phyloP scores from a whole-genome alignment of 2,113 vertebrate genomes.

The Saguinus imperator region DNA sequence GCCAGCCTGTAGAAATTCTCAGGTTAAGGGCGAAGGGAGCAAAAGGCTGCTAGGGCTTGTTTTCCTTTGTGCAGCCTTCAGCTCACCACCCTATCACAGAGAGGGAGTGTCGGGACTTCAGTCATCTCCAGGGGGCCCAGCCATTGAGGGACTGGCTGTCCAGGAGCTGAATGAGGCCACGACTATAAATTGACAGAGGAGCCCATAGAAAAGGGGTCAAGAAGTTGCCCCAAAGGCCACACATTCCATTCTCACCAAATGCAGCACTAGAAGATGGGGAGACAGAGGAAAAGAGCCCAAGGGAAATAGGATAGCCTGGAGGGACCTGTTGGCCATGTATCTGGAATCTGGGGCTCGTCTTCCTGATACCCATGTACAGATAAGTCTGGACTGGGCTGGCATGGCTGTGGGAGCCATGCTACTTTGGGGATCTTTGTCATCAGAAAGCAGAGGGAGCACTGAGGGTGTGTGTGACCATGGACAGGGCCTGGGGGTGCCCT shows the following conservation, averaged over 20 bases:
- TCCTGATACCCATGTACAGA: background rate
- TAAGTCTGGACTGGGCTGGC: background rate
- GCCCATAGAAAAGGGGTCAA: background rate
- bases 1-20: background rate
- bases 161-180: background rate
- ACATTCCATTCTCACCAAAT: background rate
- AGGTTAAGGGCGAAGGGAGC: fast-evolving
- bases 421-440: background rate
- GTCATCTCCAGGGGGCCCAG: background rate
- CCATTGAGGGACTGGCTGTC: background rate
- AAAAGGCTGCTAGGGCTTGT: too few relatives aligned
- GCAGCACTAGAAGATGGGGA: background rate
- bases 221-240: background rate
- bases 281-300: background rate
- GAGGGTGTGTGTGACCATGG: background rate
- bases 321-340: too few relatives aligned
- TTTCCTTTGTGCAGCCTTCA: background rate
- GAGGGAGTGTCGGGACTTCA: background rate
- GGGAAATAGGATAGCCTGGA: background rate
- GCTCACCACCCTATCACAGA: fast-evolving
- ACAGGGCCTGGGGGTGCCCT: fast-evolving
- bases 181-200: background rate
- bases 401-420: fast-evolving
- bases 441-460: background rate
- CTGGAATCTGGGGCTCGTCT: background rate